Percentiles rank a stretch among this genome's conserved stretches.
phyloP scores from a whole-genome alignment of 2,888 invertebrate genomes.

The Colostygia pectinataria region DNA sequence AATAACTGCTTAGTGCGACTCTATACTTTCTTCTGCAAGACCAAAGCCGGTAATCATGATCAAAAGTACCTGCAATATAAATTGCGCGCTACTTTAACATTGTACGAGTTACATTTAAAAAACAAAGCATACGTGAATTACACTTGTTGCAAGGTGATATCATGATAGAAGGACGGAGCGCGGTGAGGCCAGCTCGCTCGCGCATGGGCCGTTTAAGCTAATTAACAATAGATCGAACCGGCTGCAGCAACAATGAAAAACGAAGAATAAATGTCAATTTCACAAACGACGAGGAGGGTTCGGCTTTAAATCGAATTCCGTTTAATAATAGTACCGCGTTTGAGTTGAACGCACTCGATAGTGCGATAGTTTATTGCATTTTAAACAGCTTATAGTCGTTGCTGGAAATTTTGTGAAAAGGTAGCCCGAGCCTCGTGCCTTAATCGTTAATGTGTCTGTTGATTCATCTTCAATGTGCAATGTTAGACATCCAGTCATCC shows the following conservation, averaged over 20 bases:
- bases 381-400: conserved; percentile 42
- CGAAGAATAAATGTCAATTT: conserved; percentile 83
- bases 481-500: no score
- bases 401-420: conserved; percentile 1
- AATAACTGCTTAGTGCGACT: no score
- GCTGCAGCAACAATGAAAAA: conserved; percentile 81
- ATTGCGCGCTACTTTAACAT: neutral
- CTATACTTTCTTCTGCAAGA: no score
- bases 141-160: conserved; percentile 33
- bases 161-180: conserved; percentile 34
- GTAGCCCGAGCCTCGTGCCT: neutral
- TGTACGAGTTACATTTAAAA: conserved; percentile 7
- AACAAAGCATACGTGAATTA: conserved; percentile 23
- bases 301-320: conserved; percentile 82
- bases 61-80: neutral
- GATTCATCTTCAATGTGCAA: no score
- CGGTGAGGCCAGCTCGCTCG: conserved; percentile 42
- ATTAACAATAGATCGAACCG: conserved; percentile 81
- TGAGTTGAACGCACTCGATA: conserved; percentile 81
- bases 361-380: conserved; percentile 76
- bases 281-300: conserved; percentile 82
- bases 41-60: neutral
- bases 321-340: conserved; percentile 80
- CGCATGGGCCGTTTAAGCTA: conserved; percentile 79
- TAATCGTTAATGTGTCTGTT: no score